Evolutionary conservation across 2,113 vertebrate species (phyloP), one percentile per base, ranked within the genome.

Genomic region (Larimichthys crocea): DNA sequence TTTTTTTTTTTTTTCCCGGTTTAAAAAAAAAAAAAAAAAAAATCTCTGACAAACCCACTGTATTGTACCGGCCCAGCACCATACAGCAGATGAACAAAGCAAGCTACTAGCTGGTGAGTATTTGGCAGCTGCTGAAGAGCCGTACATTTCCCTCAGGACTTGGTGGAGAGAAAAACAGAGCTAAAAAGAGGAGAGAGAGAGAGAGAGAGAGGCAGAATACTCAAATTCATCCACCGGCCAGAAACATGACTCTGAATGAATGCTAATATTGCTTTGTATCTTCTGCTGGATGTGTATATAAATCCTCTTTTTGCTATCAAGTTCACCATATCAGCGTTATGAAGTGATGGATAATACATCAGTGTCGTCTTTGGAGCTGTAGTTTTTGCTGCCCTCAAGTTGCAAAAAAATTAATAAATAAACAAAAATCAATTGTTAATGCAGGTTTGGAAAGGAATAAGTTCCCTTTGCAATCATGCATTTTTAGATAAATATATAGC

Each of bases 81-180:
- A 35, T 49, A 60, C 9, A 0, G 26, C 26, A 16, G n/a, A 5
- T 14, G 53, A 50, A 69, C 3, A 69, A 16, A 55, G n/a, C n/a
- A 42, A 56, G 50, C 31, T 42, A 17, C 7, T 42, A 70, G 20
- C 20, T 42, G 31, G 7, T 55, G 31, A 55, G 19, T n/a, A 35
- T 22, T 55, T 55, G 49, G 29, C 66, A 55, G 50, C 50, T 22
- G 50, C 50, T 22, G 10, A 35, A 55, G 50, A 55, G 14, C 4
- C 3, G 8, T 29, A 31, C 0, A 40, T 16, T 22, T 56, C 50
- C 50, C 29, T 22, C 29, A 50, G 15, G 48, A 52, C 3, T 16
- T 22, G 17, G 29, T 22, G 29, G 17, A 15, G 29, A 70, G 67
- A 19, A 40, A 53, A 22, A 16, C 15, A 50, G 72, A 82, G 74